Evolutionary conservation across 1,140 invertebrate species (phyloP).

Genomic region (Triops longicaudatus): DNA sequence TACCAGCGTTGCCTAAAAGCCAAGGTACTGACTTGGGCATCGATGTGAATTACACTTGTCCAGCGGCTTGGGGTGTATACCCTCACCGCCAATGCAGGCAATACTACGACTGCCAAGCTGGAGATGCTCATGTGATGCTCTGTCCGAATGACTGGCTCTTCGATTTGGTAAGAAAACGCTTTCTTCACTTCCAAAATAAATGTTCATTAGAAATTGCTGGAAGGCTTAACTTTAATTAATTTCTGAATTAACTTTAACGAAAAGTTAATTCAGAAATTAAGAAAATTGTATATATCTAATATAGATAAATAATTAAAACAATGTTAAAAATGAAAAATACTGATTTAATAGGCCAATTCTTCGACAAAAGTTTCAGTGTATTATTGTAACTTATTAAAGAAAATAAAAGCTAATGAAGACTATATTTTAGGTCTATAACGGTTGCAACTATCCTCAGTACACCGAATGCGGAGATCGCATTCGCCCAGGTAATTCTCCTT

Average conservation of each 20-base stretch:
- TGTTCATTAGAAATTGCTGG: too few relatives aligned
- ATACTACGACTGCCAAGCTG: conserved; percentile 24
- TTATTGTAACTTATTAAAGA: too few relatives aligned
- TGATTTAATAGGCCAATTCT: too few relatives aligned
- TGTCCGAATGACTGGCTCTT: conserved; percentile 29
- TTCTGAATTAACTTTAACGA: too few relatives aligned
- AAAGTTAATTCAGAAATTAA: too few relatives aligned
- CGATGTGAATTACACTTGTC: conserved; percentile 11
- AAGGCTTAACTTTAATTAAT: too few relatives aligned
- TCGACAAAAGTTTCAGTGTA: too few relatives aligned
- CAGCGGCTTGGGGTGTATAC: conserved; percentile 17
- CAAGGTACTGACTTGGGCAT: conserved; percentile 14
- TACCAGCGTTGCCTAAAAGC: not conserved
- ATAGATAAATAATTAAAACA: too few relatives aligned
- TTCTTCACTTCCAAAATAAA: not conserved
- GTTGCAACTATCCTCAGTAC: conserved; percentile 30
- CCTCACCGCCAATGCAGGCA: not conserved
- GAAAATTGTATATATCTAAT: too few relatives aligned
- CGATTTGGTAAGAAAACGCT: conserved; percentile 10
- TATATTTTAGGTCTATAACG: conserved; percentile 25
- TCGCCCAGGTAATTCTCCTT: not conserved
- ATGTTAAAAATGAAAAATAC: too few relatives aligned
- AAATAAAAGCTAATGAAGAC: too few relatives aligned
- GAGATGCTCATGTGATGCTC: conserved; percentile 24
- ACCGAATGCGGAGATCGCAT: conserved; percentile 29